A percentile compares a stretch with the other conserved stretches of the same genome.
These are phyloP conservation scores for Fistularia tabacaria DNA, from an alignment of 2,797 vertebrate genomes.

Conservation along the genomic window DNA sequence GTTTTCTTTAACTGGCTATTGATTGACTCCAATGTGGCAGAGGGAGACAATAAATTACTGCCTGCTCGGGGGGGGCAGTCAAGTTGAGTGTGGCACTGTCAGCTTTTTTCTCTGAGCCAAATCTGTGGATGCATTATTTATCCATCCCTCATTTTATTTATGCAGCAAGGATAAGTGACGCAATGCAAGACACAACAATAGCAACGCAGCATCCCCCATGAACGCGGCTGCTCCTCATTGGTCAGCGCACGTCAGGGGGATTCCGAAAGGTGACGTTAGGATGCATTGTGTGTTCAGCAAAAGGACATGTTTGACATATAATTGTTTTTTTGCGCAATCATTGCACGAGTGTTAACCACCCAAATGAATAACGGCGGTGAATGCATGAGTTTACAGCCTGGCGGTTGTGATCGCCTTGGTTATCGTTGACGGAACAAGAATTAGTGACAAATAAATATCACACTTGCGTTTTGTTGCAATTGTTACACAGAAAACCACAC, in stretches of 20 bases:
- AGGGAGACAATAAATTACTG: constrained; percentile 64
- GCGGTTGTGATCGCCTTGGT: no score
- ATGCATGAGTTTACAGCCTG: no score
- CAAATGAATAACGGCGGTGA: no score
- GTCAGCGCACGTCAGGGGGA: background rate
- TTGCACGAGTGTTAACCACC: no score
- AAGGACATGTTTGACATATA: no score
- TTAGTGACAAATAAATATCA: background rate
- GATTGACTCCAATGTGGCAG: constrained; percentile 65
- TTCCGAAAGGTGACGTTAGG: no score
- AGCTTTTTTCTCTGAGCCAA: constrained; percentile 29
- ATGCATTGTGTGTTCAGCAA: no score
- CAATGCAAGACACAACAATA: constrained; percentile 38
- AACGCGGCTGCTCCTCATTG: background rate
- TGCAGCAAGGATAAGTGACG: constrained; percentile 48
- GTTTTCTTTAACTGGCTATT: constrained; percentile 74
- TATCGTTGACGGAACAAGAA: no score
- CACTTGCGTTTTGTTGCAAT: constrained; percentile 16
- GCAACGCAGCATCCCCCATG: constrained; percentile 19
- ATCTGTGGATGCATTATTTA: constrained; percentile 59
- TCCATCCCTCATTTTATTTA: constrained; percentile 59
- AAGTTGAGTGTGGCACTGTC: constrained; percentile 20
- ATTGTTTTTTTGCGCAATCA: no score
- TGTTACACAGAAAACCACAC: constrained; percentile 20
- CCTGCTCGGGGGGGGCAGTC: constrained; percentile 38